A percentile compares a stretch with the other conserved stretches of the same genome.
phyloP scores from a whole-genome alignment of 2,113 vertebrate genomes.

The Rhea americana region DNA sequence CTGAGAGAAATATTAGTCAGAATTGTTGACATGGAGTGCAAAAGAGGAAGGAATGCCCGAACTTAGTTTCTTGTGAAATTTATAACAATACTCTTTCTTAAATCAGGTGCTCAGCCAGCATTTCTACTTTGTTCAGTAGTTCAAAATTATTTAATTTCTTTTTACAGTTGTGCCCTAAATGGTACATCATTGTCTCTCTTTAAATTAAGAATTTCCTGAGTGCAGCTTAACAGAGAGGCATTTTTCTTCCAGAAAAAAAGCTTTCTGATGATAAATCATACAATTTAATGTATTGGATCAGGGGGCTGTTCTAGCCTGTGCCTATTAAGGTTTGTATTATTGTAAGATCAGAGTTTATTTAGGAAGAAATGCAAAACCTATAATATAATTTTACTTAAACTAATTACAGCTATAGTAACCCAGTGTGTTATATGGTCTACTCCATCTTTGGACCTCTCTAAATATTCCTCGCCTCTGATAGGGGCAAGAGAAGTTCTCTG shows the following conservation, averaged over 20 bases:
- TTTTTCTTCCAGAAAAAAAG: neutral
- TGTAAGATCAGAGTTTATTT: neutral
- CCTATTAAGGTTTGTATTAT: neutral
- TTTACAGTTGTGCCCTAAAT: neutral
- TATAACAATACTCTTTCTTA: neutral
- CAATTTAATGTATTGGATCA: neutral
- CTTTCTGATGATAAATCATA: neutral
- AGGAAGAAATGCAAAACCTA: neutral
- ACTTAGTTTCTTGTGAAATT: neutral
- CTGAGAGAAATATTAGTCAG: neutral
- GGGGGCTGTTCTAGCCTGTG: neutral
- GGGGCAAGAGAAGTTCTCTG: neutral
- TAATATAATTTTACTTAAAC: neutral
- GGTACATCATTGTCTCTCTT: neutral
- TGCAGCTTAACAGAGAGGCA: neutral
- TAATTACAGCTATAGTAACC: neutral
- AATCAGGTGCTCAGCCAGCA: neutral
- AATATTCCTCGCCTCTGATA: neutral
- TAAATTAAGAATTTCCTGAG: neutral
- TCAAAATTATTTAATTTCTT: neutral
- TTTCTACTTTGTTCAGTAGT: neutral
- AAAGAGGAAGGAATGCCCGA: neutral
- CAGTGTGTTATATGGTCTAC: neutral
- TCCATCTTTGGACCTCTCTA: neutral
- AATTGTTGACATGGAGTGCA: neutral